A percentile compares a stretch with the other conserved stretches of the same genome.
Evolutionary conservation across 1,140 invertebrate genomes (phyloP).

Genomic region (Leptopilina clavipes): DNA sequence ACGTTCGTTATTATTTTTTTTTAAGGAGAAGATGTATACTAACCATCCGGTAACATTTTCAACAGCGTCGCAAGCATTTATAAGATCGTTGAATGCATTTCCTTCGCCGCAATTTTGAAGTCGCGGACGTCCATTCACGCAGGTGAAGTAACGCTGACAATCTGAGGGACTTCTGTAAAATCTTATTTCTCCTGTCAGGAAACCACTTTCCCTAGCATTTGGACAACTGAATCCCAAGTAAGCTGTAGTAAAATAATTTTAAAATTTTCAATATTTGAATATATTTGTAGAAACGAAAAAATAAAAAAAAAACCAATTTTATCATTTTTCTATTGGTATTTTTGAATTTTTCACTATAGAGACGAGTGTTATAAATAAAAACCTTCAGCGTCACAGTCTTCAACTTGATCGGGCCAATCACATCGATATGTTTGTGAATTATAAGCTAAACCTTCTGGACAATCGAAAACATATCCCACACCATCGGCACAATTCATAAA

Average conservation of each 20-base stretch:
- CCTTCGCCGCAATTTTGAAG: constrained; percentile 85
- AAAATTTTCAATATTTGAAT: too few species aligned
- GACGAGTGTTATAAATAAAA: too few species aligned
- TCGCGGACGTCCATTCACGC: constrained; percentile 83
- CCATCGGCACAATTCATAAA: constrained; percentile 91
- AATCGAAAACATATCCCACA: constrained; percentile 79
- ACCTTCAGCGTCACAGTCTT: constrained; percentile 86
- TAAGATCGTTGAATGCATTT: constrained; percentile 86
- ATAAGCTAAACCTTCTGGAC: constrained; percentile 90
- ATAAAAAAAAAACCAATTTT: neutral
- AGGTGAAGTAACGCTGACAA: constrained; percentile 89
- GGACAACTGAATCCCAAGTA: constrained; percentile 83
- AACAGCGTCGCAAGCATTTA: constrained; percentile 83
- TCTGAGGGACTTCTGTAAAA: constrained; percentile 79
- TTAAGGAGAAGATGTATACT: constrained; percentile 35
- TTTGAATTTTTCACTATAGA: too few species aligned
- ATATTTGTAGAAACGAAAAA: too few species aligned
- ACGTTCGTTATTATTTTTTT: too few species aligned
- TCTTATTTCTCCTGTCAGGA: constrained; percentile 75
- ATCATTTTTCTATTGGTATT: too few species aligned
- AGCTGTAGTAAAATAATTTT: constrained; percentile 73
- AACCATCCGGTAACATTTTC: constrained; percentile 86
- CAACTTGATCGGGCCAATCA: constrained; percentile 90
- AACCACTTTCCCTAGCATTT: constrained; percentile 66
- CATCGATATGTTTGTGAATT: constrained; percentile 85